Evolutionary conservation across 2,113 vertebrate genomes (phyloP), one percentile per base, ranked within the genome.

Genomic region (Tursiops truncatus): DNA sequence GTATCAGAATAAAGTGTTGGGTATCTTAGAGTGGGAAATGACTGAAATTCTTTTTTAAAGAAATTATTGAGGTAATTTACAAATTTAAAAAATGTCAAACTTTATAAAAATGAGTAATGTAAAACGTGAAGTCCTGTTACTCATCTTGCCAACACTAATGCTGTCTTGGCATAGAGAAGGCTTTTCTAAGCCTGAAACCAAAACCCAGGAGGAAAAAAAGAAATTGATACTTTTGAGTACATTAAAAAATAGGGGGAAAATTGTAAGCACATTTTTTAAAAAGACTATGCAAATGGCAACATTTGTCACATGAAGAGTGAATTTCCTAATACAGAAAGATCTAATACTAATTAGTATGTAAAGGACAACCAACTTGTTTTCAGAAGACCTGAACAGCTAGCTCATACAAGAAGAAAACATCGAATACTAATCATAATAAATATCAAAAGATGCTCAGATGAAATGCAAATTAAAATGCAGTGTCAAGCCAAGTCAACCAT

Each of bases 171-270:
- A 53, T 47, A 20, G n/a, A 25, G 28, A 91, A 95, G 65, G 38
- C 67, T 95, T 96, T 96, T 97, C 86, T 90, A 95, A 87, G 74
- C 14, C 56, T 83, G 47, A 95, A 94, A 76, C 18, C 62, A 93
- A 67, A 96, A 88, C 20, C 47, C 14, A 41, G 74, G n/a, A 84
- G 31, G 56, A 41, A 74, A 73, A 97, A 96, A 67, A 71, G 38
- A 73, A 83, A 47, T 63, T 20, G 20, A 38, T 88, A 68, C 36
- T 73, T 96, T 53, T 25, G 63, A 96, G 11, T 95, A 84, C 47
- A 50, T 89, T 68, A 84, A 70, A 76, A 96, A 91, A 9, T 67
- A 31, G 8, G 13, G 23, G 20, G 9, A 25, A 31, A 73, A 65
- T 44, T 91, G 6, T 71, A 68, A 79, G 63, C 38, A 93, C 44